Evolutionary conservation across 1,140 invertebrate genomes (phyloP).

Genomic region (Drosophila bifasciata): DNA sequence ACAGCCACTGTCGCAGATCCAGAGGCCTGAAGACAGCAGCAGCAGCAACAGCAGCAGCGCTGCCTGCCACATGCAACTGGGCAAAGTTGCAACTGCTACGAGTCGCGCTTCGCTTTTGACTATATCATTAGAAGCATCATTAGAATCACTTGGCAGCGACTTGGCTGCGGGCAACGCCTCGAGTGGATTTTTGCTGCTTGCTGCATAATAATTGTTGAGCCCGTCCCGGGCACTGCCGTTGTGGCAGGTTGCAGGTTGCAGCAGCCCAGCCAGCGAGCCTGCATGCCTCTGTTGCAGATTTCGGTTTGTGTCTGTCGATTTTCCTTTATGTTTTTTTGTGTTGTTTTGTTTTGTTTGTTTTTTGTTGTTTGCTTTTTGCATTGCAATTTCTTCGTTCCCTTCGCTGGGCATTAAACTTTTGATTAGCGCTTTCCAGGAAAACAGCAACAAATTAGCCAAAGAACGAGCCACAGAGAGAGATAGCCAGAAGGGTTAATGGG

Average conservation of each 20-base stretch:
- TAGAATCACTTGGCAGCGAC: conserved; percentile 80
- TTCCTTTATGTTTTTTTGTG: neutral
- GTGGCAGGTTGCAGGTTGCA: conserved; percentile 37
- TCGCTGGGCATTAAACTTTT: conserved; percentile 67
- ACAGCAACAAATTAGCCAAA: conserved; percentile 56
- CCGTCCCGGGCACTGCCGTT: too few relatives aligned
- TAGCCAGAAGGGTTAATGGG: neutral
- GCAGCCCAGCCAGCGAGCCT: neutral
- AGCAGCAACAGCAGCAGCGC: conserved; percentile 16
- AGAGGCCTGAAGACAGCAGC: too few relatives aligned
- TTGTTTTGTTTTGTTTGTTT: conserved; percentile 52
- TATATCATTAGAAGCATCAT: conserved; percentile 83
- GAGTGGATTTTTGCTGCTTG: conserved; percentile 71
- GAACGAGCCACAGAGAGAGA: conserved; percentile 5
- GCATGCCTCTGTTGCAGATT: conserved; percentile 13
- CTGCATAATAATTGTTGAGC: conserved; percentile 69
- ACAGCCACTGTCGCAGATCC: conserved; percentile 8
- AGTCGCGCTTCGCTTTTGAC: conserved; percentile 72
- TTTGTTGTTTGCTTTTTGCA: conserved; percentile 58
- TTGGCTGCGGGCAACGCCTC: conserved; percentile 74
- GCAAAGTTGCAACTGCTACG: conserved; percentile 12
- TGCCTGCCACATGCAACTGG: conserved; percentile 8
- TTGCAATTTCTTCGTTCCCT: conserved; percentile 36
- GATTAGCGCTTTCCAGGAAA: conserved; percentile 71
- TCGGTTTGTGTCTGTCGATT: conserved; percentile 28